Conservation (phyloP, 2,888 invertebrate species). For the Tuberolachnus salignus region DNA sequence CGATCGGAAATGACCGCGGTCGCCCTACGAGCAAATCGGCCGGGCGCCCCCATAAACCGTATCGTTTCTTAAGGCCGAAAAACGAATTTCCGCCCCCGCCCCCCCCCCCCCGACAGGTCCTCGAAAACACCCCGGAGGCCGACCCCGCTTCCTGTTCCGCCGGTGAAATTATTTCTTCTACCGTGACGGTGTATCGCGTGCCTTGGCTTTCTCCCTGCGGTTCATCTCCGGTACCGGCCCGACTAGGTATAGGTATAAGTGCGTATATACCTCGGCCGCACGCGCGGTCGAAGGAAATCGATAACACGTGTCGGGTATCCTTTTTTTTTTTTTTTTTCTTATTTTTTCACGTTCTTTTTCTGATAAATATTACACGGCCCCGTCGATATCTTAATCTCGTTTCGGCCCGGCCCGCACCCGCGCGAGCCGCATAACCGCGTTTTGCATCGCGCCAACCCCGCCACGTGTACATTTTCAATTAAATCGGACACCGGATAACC, state of each 20-base stretch:
- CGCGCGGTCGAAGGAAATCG: not conserved
- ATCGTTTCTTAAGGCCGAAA: not conserved
- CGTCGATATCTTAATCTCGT: too few species aligned
- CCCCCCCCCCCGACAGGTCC: not conserved
- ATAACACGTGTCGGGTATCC: not conserved
- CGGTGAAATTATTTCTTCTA: too few species aligned
- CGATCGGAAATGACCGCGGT: too few species aligned
- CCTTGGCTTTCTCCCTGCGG: not conserved
- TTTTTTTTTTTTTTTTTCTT: not conserved
- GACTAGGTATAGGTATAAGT: too few species aligned
- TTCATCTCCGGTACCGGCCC: conserved; percentile 1
- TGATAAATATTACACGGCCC: too few species aligned
- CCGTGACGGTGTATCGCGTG: not conserved
- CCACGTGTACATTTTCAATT: not conserved
- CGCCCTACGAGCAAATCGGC: too few species aligned
- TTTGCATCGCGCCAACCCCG: not conserved
- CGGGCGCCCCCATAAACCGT: too few species aligned
- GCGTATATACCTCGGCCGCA: not conserved
- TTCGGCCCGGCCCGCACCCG: too few species aligned
- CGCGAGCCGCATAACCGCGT: not conserved
- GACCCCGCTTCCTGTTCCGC: too few species aligned
- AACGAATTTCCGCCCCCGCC: not conserved
- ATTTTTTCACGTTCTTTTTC: too few species aligned
- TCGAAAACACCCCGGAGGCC: not conserved
- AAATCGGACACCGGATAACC: too few species aligned